A percentile compares a stretch with the other conserved stretches of the same genome.
These are phyloP conservation scores for zebrafish (Danio rerio) DNA, from an alignment of 2,113 vertebrate species.

Conservation along the genomic window DNA sequence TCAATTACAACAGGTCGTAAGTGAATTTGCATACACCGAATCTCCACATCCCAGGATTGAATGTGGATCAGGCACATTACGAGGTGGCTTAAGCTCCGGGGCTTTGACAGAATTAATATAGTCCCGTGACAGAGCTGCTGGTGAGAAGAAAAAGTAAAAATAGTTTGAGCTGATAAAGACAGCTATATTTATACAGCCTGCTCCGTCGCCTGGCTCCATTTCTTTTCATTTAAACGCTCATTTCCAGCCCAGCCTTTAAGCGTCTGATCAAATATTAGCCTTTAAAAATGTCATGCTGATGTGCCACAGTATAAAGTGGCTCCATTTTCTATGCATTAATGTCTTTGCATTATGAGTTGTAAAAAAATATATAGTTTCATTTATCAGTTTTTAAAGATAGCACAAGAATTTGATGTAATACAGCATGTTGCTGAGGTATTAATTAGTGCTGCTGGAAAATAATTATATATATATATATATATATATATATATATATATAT, in stretches of 20 bases:
- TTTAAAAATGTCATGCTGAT: neutral
- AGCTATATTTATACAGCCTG: conserved; percentile 30
- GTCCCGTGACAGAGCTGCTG: conserved; percentile 5
- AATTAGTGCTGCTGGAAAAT: too few species aligned
- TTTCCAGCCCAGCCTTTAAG: neutral
- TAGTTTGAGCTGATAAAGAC: conserved; percentile 44
- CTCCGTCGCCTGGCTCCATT: neutral
- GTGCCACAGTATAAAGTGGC: neutral
- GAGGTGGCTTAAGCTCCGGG: conserved; percentile 24
- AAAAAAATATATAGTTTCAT: too few species aligned
- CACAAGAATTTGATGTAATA: too few species aligned
- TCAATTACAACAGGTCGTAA: too few species aligned
- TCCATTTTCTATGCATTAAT: too few species aligned
- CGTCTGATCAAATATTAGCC: neutral
- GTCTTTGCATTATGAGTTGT: too few species aligned
- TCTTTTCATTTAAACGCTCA: neutral
- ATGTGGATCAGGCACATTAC: conserved; percentile 8
- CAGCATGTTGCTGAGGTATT: too few species aligned
- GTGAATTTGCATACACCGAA: neutral
- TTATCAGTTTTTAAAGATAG: too few species aligned
- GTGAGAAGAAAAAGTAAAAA: conserved; percentile 40
- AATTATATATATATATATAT: too few species aligned
- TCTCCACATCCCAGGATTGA: neutral
- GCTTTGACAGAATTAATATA: conserved; percentile 50
- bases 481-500: too few species aligned